Conservation (phyloP, 2,113 vertebrate genomes). For the Phoenicopterus ruber region DNA sequence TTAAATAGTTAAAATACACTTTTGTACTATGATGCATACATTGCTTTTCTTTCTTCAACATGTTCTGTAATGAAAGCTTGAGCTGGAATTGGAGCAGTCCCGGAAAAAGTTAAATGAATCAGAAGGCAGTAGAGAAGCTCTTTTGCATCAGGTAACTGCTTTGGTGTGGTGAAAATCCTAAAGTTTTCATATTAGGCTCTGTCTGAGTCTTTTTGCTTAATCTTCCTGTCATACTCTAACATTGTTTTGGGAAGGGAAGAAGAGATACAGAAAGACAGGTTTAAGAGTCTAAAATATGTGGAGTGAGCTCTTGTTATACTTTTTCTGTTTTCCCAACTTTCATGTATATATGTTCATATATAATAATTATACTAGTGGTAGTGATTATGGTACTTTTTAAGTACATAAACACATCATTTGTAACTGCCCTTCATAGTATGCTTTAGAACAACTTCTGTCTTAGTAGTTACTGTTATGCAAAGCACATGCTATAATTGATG, state of each 20-base stretch:
- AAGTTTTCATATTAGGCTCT: not conserved
- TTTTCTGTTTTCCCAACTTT: not conserved
- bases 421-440: not conserved
- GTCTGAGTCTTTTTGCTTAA: not conserved
- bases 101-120: conserved; percentile 80
- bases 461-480: not conserved
- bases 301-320: not conserved
- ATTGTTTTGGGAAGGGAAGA: not conserved
- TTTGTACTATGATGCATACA: not conserved
- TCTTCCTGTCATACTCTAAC: not conserved
- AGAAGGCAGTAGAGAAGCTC: conserved; percentile 82
- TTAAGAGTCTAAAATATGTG: not conserved
- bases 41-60: conserved; percentile 14
- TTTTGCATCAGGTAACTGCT: conserved; percentile 83
- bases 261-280: not conserved
- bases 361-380: not conserved
- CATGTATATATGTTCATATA: not conserved
- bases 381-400: not conserved
- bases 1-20: not conserved
- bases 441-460: not conserved
- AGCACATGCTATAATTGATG: not conserved
- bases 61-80: conserved; percentile 70
- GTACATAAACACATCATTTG: not conserved
- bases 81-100: conserved; percentile 81
- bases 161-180: not conserved